Evolutionary conservation across 2,113 vertebrate species (phyloP).

Genomic region (Donacobius atricapilla): DNA sequence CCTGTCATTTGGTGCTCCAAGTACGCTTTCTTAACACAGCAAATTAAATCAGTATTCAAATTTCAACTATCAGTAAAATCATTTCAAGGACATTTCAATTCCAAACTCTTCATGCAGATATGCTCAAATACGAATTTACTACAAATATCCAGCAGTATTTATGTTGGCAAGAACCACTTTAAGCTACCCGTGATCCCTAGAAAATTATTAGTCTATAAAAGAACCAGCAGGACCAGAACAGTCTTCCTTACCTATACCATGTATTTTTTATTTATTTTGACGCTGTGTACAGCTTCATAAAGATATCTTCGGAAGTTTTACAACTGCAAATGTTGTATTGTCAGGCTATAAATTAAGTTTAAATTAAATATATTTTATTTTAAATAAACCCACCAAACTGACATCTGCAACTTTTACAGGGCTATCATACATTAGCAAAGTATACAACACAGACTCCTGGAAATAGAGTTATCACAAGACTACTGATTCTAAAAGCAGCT

Average conservation of each 20-base stretch:
- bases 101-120: neutral
- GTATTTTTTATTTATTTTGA: neutral
- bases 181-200: neutral
- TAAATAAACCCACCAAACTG: neutral
- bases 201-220: neutral
- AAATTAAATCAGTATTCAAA: neutral
- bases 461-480: neutral
- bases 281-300: neutral
- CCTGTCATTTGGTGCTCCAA: neutral
- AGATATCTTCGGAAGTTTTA: neutral
- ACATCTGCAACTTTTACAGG: neutral
- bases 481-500: neutral
- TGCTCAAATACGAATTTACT: neutral
- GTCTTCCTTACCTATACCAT: neutral
- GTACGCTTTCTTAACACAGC: neutral
- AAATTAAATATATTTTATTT: neutral
- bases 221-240: neutral
- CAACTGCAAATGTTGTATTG: neutral
- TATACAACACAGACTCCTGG: neutral
- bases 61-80: neutral
- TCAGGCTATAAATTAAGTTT: neutral
- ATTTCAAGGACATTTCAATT: neutral
- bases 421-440: neutral
- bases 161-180: neutral
- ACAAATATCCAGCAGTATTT: neutral